Conservation (phyloP, 2,888 invertebrate genomes). For the Heteropelma amictum region DNA sequence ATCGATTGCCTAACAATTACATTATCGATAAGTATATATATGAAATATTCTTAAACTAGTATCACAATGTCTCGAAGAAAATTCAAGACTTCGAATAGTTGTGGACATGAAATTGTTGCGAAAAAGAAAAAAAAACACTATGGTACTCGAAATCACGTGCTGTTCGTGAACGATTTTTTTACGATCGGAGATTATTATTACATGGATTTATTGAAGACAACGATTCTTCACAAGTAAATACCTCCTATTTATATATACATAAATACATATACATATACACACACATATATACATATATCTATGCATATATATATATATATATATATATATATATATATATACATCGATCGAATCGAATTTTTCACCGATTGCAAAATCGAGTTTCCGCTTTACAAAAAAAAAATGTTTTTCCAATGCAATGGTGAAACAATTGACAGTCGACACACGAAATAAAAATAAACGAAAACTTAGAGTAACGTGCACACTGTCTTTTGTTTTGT, state of each 20-base stretch:
- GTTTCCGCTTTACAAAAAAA: no score
- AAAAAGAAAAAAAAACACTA: constrained; percentile 12
- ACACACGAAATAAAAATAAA: constrained; percentile 31
- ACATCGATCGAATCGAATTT: no score
- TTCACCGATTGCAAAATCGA: no score
- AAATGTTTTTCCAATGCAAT: constrained; percentile 45
- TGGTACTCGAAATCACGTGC: constrained; percentile 20
- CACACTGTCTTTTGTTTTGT: constrained; percentile 6
- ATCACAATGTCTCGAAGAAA: constrained; percentile 75
- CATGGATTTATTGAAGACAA: constrained; percentile 26
- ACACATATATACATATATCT: no score
- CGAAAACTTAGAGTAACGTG: neutral
- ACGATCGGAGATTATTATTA: constrained; percentile 7
- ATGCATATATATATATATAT: no score
- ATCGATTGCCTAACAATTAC: constrained; percentile 59
- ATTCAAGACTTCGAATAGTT: constrained; percentile 72
- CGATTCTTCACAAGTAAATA: neutral
- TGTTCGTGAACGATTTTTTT: constrained; percentile 4
- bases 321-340: no score
- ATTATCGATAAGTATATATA: constrained; percentile 54
- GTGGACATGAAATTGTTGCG: constrained; percentile 60
- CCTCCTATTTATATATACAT: no score
- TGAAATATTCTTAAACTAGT: constrained; percentile 71
- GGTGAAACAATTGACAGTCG: constrained; percentile 32
- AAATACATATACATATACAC: no score